A percentile compares a stretch with the other conserved stretches of the same genome.
phyloP scores from a whole-genome alignment of 2,797 vertebrate species.

The Brachyalestes nurse region DNA sequence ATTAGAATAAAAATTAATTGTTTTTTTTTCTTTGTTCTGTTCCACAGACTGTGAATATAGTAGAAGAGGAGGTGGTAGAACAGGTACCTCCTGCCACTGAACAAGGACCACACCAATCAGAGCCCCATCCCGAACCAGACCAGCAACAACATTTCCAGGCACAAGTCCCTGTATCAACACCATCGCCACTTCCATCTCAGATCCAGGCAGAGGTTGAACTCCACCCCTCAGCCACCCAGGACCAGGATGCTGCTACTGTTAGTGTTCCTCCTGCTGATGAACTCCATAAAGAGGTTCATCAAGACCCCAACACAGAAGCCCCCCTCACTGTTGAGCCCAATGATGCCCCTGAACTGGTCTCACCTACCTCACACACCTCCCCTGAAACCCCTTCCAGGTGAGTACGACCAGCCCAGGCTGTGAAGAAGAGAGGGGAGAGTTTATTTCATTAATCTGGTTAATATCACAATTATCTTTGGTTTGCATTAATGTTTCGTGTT shows the following conservation, averaged over 20 bases:
- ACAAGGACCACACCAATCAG: conserved; percentile 53
- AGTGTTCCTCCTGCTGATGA: conserved; percentile 37
- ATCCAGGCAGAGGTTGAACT: conserved; percentile 56
- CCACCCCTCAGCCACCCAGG: conserved; percentile 43
- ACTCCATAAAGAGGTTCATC: conserved; percentile 37
- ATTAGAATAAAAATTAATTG: not conserved
- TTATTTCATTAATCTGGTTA: not conserved
- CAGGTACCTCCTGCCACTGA: conserved; percentile 61
- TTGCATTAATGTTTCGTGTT: not conserved
- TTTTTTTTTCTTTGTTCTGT: not conserved
- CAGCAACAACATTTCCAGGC: conserved; percentile 10
- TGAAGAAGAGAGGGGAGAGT: conserved; percentile 12
- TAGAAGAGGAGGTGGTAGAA: conserved; percentile 65
- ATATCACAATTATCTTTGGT: not conserved
- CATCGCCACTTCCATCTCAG: conserved; percentile 37
- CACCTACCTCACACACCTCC: conserved; percentile 91
- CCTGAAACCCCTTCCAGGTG: conserved; percentile 80
- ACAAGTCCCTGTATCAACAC: conserved; percentile 1
- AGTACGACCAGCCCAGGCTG: conserved; percentile 60
- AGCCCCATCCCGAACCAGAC: conserved; percentile 28
- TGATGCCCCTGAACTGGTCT: conserved; percentile 72
- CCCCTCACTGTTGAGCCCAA: conserved; percentile 58
- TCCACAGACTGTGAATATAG: conserved; percentile 78
- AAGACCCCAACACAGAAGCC: conserved; percentile 68
- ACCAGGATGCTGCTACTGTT: conserved; percentile 47